These are phyloP conservation scores for Zonotrichia leucophrys DNA, from an alignment of 2,113 vertebrate species.

Conservation along the genomic window DNA sequence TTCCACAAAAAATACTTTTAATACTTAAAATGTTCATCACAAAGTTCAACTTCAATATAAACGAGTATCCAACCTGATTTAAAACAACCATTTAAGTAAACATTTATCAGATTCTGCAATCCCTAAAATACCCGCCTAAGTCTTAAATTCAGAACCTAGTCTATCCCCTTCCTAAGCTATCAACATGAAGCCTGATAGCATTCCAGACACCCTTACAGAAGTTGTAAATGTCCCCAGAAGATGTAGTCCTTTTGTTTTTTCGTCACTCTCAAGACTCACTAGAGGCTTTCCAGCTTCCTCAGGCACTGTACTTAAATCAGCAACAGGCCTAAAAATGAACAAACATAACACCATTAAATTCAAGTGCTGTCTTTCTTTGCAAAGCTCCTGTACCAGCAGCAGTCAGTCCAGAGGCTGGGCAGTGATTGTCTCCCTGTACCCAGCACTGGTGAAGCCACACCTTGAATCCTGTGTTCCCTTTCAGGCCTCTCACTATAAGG, in stretches of 20 bases:
- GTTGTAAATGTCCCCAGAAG: slow-evolving; percentile 67
- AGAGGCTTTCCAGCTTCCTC: background rate
- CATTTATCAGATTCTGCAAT: background rate
- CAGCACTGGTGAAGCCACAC: background rate
- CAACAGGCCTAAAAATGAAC: background rate
- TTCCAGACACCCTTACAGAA: slow-evolving; percentile 68
- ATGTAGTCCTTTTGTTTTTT: slow-evolving; percentile 71
- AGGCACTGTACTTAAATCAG: background rate
- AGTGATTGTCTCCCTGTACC: background rate
- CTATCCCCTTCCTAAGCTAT: background rate
- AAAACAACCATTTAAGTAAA: background rate
- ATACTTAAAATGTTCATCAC: background rate
- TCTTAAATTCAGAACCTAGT: background rate
- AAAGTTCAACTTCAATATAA: background rate
- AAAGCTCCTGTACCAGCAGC: background rate
- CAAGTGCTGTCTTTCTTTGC: background rate
- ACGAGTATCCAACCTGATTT: background rate
- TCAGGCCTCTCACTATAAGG: background rate
- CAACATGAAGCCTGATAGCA: background rate
- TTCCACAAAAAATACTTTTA: background rate
- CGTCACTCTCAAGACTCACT: slow-evolving; percentile 3
- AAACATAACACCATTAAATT: background rate
- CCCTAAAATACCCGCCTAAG: background rate
- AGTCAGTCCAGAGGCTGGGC: background rate
- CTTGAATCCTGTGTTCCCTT: background rate